Evolutionary conservation across 2,888 invertebrate genomes (phyloP).

Genomic region (Hirtodrosophila confusa): DNA sequence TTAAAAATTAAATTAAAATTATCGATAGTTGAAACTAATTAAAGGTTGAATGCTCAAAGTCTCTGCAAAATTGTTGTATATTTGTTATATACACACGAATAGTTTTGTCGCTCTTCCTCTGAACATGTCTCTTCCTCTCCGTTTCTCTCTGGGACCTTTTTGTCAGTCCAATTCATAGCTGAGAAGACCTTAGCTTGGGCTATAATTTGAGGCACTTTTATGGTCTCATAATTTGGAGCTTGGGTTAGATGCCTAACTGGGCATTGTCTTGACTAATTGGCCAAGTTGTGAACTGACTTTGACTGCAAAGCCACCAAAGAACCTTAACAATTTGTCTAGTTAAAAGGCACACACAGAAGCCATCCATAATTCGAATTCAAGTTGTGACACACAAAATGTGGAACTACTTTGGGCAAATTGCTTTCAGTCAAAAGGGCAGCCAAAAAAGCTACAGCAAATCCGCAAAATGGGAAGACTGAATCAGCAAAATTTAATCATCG

Average conservation of each 20-base stretch:
- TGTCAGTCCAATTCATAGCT: too few species aligned
- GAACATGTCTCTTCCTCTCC: too few species aligned
- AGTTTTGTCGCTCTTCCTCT: too few species aligned
- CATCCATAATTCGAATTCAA: slow-evolving; percentile 37
- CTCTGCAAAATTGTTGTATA: too few species aligned
- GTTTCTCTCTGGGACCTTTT: too few species aligned
- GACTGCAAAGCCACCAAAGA: slow-evolving; percentile 9
- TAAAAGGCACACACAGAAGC: slow-evolving; percentile 9
- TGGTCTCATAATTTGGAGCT: neutral
- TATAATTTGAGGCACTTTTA: too few species aligned
- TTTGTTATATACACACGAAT: too few species aligned
- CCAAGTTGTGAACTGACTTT: neutral
- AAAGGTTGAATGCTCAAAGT: too few species aligned
- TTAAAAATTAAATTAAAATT: too few species aligned
- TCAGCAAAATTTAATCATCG: slow-evolving; percentile 75
- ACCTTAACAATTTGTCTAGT: slow-evolving; percentile 40
- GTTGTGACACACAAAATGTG: slow-evolving; percentile 10
- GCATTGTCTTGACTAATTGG: neutral
- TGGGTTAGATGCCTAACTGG: neutral
- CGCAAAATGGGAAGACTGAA: slow-evolving; percentile 57
- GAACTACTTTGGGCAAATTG: slow-evolving; percentile 8
- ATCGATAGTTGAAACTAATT: too few species aligned
- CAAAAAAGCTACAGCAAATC: slow-evolving; percentile 22
- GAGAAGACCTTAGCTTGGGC: too few species aligned
- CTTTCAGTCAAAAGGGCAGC: neutral